Evolutionary conservation across 2,797 vertebrate genomes (phyloP).

Genomic region (Crocidura indochinensis): DNA sequence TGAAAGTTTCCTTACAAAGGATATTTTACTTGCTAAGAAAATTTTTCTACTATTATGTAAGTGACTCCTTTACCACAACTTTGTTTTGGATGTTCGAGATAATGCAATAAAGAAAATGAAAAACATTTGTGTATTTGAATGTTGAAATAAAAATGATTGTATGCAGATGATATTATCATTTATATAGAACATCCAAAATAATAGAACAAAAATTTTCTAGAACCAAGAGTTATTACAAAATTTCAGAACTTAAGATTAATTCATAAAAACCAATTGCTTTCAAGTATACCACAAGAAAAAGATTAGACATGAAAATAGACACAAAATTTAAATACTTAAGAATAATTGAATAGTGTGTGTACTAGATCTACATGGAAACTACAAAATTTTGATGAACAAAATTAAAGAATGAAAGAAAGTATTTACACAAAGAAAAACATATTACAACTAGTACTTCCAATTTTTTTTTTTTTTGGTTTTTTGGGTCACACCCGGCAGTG

Average conservation of each 20-base stretch:
- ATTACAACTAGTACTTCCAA: not conserved
- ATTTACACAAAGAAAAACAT: not conserved
- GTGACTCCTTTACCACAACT: not conserved
- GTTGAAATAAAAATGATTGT: not conserved
- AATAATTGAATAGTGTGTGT: not conserved
- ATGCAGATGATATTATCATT: not conserved
- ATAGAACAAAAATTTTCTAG: not conserved
- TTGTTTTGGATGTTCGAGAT: not conserved
- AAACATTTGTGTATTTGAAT: constrained; percentile 12
- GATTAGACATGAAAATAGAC: constrained; percentile 43
- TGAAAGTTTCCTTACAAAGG: not conserved
- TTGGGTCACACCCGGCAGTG: too few relatives aligned
- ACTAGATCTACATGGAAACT: not conserved
- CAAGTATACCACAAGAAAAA: not conserved
- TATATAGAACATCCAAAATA: not conserved
- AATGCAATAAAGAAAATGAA: not conserved
- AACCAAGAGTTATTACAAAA: not conserved
- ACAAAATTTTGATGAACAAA: too few relatives aligned
- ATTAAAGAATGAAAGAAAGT: too few relatives aligned
- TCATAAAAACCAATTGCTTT: not conserved
- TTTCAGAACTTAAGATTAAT: not conserved
- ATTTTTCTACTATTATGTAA: not conserved
- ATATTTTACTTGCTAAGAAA: too few relatives aligned
- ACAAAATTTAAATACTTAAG: not conserved
- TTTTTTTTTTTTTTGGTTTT: too few relatives aligned